Conservation (phyloP, 1,140 invertebrate species). For the Aphelinus atriplicis region DNA sequence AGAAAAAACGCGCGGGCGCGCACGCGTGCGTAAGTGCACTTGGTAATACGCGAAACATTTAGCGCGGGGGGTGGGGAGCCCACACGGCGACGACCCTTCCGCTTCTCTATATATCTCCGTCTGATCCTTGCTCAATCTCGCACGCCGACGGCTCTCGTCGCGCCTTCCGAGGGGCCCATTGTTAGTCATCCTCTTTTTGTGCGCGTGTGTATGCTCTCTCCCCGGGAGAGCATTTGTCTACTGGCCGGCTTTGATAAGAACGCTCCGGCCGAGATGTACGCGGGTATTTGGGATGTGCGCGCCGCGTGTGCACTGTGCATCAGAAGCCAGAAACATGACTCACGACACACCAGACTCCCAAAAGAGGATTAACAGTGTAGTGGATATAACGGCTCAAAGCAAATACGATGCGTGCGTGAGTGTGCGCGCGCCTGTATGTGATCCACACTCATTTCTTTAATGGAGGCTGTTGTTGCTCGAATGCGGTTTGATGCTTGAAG, state of each 20-base stretch:
- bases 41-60: constrained; percentile 48
- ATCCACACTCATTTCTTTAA: too few relatives aligned
- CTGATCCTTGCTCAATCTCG: not conserved
- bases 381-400: too few relatives aligned
- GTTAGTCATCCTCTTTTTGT: constrained; percentile 31
- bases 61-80: constrained; percentile 40
- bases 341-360: not conserved
- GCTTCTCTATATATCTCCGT: constrained; percentile 10
- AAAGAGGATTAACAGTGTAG: constrained; percentile 1
- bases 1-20: constrained; percentile 41
- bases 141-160: not conserved
- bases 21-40: constrained; percentile 50
- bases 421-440: too few relatives aligned
- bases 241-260: constrained; percentile 1
- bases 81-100: not conserved
- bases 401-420: too few relatives aligned
- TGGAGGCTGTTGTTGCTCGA: too few relatives aligned
- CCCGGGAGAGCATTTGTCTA: not conserved
- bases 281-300: not conserved
- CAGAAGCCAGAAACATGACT: not conserved
- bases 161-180: not conserved
- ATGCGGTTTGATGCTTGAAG: too few relatives aligned
- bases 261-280: not conserved
- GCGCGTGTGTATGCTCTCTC: not conserved
- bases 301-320: too few relatives aligned